These are phyloP conservation scores for Melipona bicolor DNA, from an alignment of 2,888 invertebrate genomes.

Conservation along the genomic window DNA sequence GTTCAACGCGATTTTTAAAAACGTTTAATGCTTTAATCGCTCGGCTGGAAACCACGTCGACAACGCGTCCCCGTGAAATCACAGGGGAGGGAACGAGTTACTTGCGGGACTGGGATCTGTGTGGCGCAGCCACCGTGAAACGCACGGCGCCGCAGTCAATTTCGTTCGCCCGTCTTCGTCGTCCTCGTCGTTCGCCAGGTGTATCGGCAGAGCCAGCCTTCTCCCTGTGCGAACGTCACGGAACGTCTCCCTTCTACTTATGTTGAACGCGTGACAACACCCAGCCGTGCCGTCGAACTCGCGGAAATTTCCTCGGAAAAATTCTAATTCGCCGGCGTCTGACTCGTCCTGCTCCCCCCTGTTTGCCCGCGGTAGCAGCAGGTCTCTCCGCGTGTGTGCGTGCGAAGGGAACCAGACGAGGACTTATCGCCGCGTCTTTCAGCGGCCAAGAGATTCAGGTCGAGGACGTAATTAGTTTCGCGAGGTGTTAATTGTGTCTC, in stretches of 20 bases:
- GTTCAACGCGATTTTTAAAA: too few species aligned
- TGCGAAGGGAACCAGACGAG: neutral
- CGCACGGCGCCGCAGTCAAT: conserved; percentile 43
- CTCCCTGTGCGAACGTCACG: neutral
- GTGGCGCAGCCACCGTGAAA: conserved; percentile 20
- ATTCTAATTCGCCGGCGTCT: conserved; percentile 31
- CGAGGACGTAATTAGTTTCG: neutral
- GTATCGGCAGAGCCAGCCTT: conserved; percentile 21
- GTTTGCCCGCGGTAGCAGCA: neutral
- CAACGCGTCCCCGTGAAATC: conserved; percentile 22
- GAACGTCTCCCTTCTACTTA: conserved; percentile 39
- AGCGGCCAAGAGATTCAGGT: neutral
- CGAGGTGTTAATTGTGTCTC: neutral
- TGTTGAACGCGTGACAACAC: neutral
- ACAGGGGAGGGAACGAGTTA: conserved; percentile 40
- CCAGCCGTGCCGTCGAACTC: conserved; percentile 7
- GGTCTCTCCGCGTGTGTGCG: neutral
- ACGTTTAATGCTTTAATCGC: conserved; percentile 29
- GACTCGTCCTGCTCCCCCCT: neutral
- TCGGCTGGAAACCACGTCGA: neutral
- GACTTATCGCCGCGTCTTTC: neutral
- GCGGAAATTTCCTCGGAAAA: conserved; percentile 47
- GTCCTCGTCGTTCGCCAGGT: conserved; percentile 2
- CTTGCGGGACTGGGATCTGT: neutral
- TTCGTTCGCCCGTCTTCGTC: conserved; percentile 14